phyloP scores from a whole-genome alignment of 1,140 invertebrate species.

The Diploscapter pachys region DNA sequence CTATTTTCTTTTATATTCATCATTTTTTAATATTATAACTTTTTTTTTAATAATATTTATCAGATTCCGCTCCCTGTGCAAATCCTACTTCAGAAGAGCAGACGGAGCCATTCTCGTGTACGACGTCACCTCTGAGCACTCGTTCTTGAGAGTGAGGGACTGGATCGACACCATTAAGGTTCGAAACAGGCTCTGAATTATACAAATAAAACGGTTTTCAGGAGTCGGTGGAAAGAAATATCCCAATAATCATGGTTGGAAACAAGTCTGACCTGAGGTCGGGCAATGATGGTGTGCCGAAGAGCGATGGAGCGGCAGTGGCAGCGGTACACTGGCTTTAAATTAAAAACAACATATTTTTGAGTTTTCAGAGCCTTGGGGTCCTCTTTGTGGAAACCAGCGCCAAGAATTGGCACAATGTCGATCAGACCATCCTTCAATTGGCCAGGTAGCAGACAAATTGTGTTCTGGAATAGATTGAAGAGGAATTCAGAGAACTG shows the following conservation, averaged over 20 bases:
- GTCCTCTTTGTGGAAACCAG: constrained; percentile 48
- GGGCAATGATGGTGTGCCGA: constrained; percentile 35
- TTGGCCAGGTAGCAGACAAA: constrained; percentile 39
- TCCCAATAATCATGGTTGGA: constrained; percentile 46
- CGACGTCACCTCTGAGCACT: constrained; percentile 47
- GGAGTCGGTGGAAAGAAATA: constrained; percentile 42
- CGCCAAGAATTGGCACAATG: constrained; percentile 46
- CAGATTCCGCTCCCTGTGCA: constrained; percentile 53
- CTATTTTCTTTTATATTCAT: too few species aligned
- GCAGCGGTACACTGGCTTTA: constrained; percentile 35
- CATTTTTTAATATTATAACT: too few species aligned
- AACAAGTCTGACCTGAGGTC: constrained; percentile 46
- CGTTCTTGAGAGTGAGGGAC: constrained; percentile 47
- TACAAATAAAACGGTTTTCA: constrained; percentile 27
- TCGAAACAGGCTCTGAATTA: not conserved
- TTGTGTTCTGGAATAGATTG: not conserved
- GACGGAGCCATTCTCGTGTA: constrained; percentile 55
- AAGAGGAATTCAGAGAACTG: constrained; percentile 41
- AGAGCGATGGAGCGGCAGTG: constrained; percentile 45
- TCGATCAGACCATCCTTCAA: constrained; percentile 44
- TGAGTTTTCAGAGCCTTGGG: constrained; percentile 39
- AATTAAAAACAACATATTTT: not conserved
- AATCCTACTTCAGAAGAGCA: constrained; percentile 53
- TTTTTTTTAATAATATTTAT: too few species aligned
- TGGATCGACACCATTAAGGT: constrained; percentile 56